Percentiles rank a stretch among this genome's conserved stretches.
These are phyloP conservation scores for Otolemur garnettii DNA, from an alignment of 2,113 vertebrate species.

Conservation along the genomic window DNA sequence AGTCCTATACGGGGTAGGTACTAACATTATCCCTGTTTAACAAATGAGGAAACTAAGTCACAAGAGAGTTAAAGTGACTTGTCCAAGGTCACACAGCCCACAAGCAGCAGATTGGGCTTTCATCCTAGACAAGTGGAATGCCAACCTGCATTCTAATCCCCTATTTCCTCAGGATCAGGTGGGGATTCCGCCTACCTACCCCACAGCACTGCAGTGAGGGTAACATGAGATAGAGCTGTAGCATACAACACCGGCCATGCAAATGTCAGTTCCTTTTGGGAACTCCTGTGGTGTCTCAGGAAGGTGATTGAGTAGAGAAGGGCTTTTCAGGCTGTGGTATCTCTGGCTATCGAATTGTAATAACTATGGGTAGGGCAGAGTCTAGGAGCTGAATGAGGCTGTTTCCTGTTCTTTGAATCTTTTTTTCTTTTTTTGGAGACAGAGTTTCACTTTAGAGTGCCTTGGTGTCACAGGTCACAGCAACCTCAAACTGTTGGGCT, in stretches of 20 bases:
- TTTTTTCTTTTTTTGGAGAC: too few species aligned
- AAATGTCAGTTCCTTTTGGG: background rate
- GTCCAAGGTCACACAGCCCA: background rate
- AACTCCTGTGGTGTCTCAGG: background rate
- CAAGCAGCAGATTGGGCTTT: background rate
- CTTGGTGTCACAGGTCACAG: too few species aligned
- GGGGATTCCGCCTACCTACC: background rate
- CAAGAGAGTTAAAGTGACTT: background rate
- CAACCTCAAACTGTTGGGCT: too few species aligned
- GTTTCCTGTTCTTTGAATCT: background rate
- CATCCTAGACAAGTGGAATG: background rate
- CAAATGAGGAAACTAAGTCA: background rate
- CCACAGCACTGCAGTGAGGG: background rate
- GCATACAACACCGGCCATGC: background rate
- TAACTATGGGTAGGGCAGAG: background rate
- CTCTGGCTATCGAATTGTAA: background rate
- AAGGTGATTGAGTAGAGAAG: background rate
- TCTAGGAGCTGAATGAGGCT: background rate
- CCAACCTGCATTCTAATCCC: background rate
- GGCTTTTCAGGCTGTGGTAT: background rate
- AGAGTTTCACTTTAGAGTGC: too few species aligned
- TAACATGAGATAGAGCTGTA: rapidly evolving
- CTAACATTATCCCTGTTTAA: background rate
- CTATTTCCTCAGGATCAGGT: background rate
- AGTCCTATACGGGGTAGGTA: background rate